Conservation (phyloP, 2,888 invertebrate species). For the Abscondita cerata region DNA sequence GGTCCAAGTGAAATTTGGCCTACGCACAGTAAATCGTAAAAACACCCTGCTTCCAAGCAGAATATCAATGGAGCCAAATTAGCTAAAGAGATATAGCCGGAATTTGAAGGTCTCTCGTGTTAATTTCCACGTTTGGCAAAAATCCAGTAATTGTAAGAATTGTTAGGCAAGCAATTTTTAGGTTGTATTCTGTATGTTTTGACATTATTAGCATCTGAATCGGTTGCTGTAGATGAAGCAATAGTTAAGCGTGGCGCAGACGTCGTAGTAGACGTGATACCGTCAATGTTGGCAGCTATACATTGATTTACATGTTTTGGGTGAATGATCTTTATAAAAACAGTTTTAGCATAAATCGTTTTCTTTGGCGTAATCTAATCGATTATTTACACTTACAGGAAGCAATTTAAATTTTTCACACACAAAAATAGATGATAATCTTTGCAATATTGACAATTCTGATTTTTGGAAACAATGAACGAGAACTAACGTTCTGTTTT, state of each 20-base stretch:
- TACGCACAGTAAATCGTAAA: too few relatives aligned
- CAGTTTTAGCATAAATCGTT: too few relatives aligned
- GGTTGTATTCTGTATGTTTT: slow-evolving; percentile 17
- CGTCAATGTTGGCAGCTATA: neutral
- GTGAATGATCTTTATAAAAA: too few relatives aligned
- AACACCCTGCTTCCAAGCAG: too few relatives aligned
- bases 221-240: slow-evolving; percentile 10
- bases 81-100: too few relatives aligned
- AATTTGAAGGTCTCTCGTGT: neutral
- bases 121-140: neutral
- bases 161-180: slow-evolving; percentile 25
- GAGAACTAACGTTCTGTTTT: too few relatives aligned
- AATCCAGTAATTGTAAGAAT: slow-evolving; percentile 11
- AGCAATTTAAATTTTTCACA: too few relatives aligned
- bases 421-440: neutral
- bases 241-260: too few relatives aligned
- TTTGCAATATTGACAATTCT: neutral
- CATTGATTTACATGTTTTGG: slow-evolving; percentile 11
- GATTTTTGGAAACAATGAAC: neutral
- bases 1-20: too few relatives aligned
- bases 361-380: slow-evolving; percentile 3
- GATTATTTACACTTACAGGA: neutral
- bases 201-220: too few relatives aligned
- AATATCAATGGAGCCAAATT: too few relatives aligned
- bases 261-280: neutral